Percentiles rank a stretch among this genome's conserved stretches.
Conservation (phyloP, 2,797 vertebrate species). For the Iguana delicatissima region DNA sequence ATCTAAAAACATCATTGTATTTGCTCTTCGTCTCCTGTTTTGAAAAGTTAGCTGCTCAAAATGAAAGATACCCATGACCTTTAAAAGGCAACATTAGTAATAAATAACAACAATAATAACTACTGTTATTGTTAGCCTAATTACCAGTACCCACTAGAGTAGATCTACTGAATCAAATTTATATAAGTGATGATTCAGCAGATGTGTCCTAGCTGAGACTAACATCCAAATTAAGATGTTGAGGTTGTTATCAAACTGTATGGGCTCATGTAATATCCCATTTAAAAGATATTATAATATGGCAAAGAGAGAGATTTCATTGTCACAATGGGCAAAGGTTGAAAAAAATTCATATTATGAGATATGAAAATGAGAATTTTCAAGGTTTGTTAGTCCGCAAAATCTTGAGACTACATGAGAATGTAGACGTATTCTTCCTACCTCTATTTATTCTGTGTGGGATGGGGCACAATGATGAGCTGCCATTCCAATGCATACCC, state of each 20-base stretch:
- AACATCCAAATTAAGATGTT: too few species aligned
- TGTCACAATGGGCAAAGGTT: too few species aligned
- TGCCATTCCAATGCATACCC: background rate
- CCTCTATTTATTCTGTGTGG: background rate
- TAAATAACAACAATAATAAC: background rate
- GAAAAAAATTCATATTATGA: background rate
- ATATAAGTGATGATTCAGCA: too few species aligned
- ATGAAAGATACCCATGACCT: background rate
- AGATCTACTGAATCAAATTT: too few species aligned
- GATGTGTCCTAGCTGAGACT: background rate
- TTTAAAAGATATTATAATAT: background rate
- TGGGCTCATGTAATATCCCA: background rate
- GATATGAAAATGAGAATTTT: background rate
- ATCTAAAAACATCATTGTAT: conserved; percentile 1
- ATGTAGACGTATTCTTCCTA: background rate
- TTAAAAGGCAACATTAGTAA: background rate
- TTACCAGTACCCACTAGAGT: too few species aligned
- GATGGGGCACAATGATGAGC: background rate
- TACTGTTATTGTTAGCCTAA: background rate
- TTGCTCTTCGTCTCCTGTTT: background rate
- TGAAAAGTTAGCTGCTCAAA: conserved; percentile 27
- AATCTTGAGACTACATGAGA: background rate
- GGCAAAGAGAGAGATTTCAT: background rate
- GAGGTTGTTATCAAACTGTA: background rate
- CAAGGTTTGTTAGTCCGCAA: background rate